Conservation (phyloP, 2,113 vertebrate genomes). For the Lepus timidus region DNA sequence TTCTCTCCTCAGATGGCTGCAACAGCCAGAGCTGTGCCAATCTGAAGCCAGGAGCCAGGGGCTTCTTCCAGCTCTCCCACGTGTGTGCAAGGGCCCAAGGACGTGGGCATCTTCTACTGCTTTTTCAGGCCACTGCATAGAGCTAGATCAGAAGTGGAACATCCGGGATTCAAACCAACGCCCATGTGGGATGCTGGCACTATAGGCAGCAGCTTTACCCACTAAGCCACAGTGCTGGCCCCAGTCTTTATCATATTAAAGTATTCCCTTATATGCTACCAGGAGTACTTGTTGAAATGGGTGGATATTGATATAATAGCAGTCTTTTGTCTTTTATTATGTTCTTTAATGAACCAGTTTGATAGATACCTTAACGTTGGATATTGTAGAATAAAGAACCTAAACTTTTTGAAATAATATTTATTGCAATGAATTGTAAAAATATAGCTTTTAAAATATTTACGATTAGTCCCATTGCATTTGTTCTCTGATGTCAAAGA, state of each 20-base stretch:
- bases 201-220: too few species aligned
- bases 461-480: background rate
- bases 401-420: background rate
- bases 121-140: too few species aligned
- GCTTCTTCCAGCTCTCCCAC: too few species aligned
- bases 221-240: too few species aligned
- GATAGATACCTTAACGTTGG: background rate
- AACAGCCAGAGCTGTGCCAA: too few species aligned
- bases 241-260: background rate
- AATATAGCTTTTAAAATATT: background rate
- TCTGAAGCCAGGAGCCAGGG: too few species aligned
- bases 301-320: background rate
- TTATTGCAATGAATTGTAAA: background rate
- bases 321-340: background rate
- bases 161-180: too few species aligned
- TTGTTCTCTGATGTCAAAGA: background rate
- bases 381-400: background rate
- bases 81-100: too few species aligned
- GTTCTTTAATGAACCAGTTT: background rate
- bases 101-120: too few species aligned
- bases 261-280: background rate
- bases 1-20: too few species aligned
- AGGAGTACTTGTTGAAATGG: constrained; percentile 10
- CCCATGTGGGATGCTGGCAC: too few species aligned
- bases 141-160: too few species aligned